phyloP scores from a whole-genome alignment of 2,888 invertebrate genomes.

The Rhingia campestris region DNA sequence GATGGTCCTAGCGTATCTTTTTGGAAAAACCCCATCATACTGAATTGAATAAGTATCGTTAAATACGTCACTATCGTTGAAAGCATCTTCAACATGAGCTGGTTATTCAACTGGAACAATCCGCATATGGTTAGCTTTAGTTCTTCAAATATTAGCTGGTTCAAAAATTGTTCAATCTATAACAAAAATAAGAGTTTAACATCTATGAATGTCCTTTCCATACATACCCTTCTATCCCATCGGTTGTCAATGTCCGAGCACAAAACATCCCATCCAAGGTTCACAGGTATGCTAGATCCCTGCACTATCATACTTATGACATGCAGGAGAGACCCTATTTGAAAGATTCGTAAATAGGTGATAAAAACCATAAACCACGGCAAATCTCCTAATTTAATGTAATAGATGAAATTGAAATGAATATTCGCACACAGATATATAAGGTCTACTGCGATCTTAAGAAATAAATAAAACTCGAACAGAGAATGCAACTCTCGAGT shows the following conservation, averaged over 20 bases:
- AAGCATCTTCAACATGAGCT: slow-evolving; percentile 20
- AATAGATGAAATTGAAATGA: slow-evolving; percentile 76
- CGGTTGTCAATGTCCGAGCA: slow-evolving; percentile 78
- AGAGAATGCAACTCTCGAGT: slow-evolving; percentile 76
- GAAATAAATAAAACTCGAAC: slow-evolving; percentile 78
- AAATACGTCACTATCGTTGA: slow-evolving; percentile 41
- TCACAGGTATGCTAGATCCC: slow-evolving; percentile 75
- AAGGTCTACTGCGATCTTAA: slow-evolving; percentile 78
- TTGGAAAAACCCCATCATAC: slow-evolving; percentile 41
- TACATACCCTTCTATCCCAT: slow-evolving; percentile 75
- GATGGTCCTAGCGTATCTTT: too few species aligned
- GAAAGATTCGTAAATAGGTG: slow-evolving; percentile 75
- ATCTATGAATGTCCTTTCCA: too few species aligned
- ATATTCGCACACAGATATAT: slow-evolving; percentile 76
- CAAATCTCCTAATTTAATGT: slow-evolving; percentile 66
- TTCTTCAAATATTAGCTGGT: slow-evolving; percentile 24
- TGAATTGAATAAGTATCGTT: slow-evolving; percentile 54
- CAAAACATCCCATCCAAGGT: slow-evolving; percentile 77
- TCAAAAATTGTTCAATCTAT: slow-evolving; percentile 49
- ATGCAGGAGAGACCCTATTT: too few species aligned
- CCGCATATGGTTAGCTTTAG: slow-evolving; percentile 38
- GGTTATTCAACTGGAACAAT: slow-evolving; percentile 40
- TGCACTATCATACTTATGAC: slow-evolving; percentile 73
- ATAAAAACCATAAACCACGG: slow-evolving; percentile 71
- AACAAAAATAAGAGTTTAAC: too few species aligned